Conservation (phyloP, 2,888 invertebrate species). For the Rhabditoides inermis region DNA sequence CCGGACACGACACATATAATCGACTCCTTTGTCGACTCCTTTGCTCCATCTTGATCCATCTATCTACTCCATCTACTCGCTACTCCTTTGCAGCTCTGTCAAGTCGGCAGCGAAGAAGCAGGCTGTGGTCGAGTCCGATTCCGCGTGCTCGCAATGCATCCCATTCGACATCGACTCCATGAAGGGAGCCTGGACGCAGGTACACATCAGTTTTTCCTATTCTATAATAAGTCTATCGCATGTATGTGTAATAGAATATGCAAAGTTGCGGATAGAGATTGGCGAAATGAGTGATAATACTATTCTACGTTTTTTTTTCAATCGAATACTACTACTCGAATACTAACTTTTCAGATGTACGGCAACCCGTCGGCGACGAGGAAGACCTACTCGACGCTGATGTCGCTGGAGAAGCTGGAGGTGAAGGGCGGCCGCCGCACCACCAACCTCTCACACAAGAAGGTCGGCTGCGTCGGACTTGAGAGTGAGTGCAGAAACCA, state of each 20-base stretch:
- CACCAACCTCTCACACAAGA: constrained; percentile 23
- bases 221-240: too few species aligned
- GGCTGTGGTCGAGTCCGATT: background rate
- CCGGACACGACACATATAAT: background rate
- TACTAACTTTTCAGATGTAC: constrained; percentile 24
- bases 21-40: too few species aligned
- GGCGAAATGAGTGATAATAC: background rate
- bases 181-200: constrained; percentile 43
- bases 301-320: too few species aligned
- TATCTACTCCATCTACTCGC: background rate
- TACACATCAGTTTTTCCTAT: too few species aligned
- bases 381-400: constrained; percentile 38
- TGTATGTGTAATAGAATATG: too few species aligned
- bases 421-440: constrained; percentile 14
- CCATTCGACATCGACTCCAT: constrained; percentile 30
- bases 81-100: constrained; percentile 1
- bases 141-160: constrained; percentile 30
- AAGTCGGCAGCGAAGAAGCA: background rate
- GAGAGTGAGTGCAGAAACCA: too few species aligned
- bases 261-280: too few species aligned
- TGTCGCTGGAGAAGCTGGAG: constrained; percentile 27
- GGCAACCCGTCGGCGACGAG: constrained; percentile 38
- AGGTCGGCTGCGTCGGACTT: constrained; percentile 7
- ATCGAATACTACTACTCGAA: too few species aligned
- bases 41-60: background rate